These are phyloP conservation scores for Amphipyra berbera DNA, from an alignment of 2,888 invertebrate genomes.

Conservation along the genomic window DNA sequence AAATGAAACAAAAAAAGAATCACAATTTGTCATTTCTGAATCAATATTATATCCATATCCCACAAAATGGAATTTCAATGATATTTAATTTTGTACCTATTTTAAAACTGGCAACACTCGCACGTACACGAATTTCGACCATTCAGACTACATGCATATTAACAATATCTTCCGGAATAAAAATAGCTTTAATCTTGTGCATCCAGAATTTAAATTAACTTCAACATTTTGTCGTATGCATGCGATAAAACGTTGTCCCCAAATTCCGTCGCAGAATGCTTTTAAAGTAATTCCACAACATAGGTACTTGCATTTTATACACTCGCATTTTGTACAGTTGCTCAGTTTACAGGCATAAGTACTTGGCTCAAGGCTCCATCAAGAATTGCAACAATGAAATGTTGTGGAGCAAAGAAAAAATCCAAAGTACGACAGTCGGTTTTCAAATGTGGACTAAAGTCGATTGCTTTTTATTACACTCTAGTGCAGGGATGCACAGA, in stretches of 20 bases:
- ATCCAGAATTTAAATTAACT: not conserved
- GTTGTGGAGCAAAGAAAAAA: slow-evolving; percentile 13
- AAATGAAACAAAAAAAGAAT: no score
- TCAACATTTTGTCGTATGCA: not conserved
- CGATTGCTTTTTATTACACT: not conserved
- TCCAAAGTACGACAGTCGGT: not conserved
- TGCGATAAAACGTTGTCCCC: not conserved
- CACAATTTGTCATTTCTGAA: no score
- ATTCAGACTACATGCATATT: no score
- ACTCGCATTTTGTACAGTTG: slow-evolving; percentile 4
- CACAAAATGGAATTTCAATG: no score
- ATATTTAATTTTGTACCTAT: no score
- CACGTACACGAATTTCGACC: no score
- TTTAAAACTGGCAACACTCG: no score
- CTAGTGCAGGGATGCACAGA: no score
- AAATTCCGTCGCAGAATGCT: slow-evolving; percentile 4
- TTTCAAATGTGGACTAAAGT: no score
- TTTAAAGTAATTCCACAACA: slow-evolving; percentile 5
- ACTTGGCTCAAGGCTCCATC: slow-evolving; percentile 1
- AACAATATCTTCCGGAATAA: no score
- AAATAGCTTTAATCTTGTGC: no score
- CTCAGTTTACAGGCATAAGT: slow-evolving; percentile 5
- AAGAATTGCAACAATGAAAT: slow-evolving; percentile 18
- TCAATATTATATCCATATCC: no score
- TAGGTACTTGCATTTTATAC: not conserved